Base-by-base conservation (phyloP, 2,888 invertebrate species). In the Thysanoteuthis rhombus region DNA sequence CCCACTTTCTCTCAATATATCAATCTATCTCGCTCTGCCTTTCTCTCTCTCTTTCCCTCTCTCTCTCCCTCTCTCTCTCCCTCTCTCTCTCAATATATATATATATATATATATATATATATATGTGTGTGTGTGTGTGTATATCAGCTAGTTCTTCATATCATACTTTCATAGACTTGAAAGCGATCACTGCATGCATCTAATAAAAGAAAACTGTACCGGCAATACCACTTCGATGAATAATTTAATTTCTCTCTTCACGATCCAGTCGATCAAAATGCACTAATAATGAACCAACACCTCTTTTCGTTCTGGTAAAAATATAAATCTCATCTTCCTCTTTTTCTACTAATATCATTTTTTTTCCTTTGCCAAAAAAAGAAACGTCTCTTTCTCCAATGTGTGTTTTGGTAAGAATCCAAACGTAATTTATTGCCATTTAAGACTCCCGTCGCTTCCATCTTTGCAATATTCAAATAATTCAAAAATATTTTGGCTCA, bases 171-270 rank as follows among this genome's bases (percentile, higher is more conserved):
- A 36, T 4, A 36, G 75, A n/a, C 36, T 10, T 10, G 12, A 12
- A 75, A 12, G 16, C 4, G 1, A 8, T 12, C n/a, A 10, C 1
- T 10, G 1, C 10, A 0, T 12, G 5, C 1, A n/a, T 1, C n/a
- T 16, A 2, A 75, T 75, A n/a, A 75, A n/a, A 75, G 16, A 25
- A 16, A 16, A n/a, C n/a, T 10, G 36, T 8, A 1, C n/a, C 0
- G 16, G 5, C n/a, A 10, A 75, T 4, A 36, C 12, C 10, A 75
- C 12, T 4, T 0, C n/a, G 16, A 75, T 75, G 75, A 75, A 75
- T 75, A 75, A 75, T 32, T 58, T 58, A 28, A 32, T 36, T n/a
- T 75, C 12, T 75, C n/a, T 75, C 75, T n/a, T 75, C 16, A 32
- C n/a, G 16, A 75, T 75, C 75, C 16, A 75, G 75, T 36, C 75